Evolutionary conservation across 2,888 invertebrate species (phyloP), one percentile per base, ranked within the genome.

Genomic region (Drosophila paramelanica): DNA sequence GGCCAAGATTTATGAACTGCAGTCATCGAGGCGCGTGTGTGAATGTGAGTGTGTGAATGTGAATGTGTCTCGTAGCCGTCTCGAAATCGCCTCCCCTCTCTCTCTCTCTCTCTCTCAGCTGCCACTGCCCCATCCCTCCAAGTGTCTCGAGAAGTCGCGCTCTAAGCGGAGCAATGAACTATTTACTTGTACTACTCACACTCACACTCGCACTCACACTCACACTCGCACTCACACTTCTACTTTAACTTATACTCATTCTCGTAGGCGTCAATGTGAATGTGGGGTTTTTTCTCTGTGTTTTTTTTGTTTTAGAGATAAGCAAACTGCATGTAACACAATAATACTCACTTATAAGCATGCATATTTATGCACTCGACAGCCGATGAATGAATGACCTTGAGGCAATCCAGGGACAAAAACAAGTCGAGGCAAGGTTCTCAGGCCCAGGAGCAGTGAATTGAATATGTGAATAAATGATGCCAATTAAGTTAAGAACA

Each of bases 1-100:
- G 77, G 80, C 73, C 72, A 82, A 82, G 83, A 83, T 83, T 88
- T 88, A 86, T 88, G 82, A 88, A 83, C 82, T 83, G 80, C 87
- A 88, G 67, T 74, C 68, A 46, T 42, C 13, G 46, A 43, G 64
- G 46, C 39, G 65, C 46, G 73, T 67, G 36, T 41, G 56, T 58
- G 70, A 43, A 36, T 52, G 36, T 53, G 58, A 51, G 47, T 47
- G 58, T 57, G 59, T 52, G 46, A 47, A 43, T n/a, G 50, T 49
- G 55, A 27, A 38, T 80, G 65, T 62, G 70, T 67, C 56, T 78
- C 56, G 49, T n/a, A 58, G 70, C 60, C 68, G 87, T 62, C 80
- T 58, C 65, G 52, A 47, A 78, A 55, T 66, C 43, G 31, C 20
- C 36, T 47, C 72, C 55, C 17, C 17, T 1, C 17, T 17, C 17